Base-by-base conservation (phyloP, 2,888 invertebrate species). In the Mythimna lalbum region DNA sequence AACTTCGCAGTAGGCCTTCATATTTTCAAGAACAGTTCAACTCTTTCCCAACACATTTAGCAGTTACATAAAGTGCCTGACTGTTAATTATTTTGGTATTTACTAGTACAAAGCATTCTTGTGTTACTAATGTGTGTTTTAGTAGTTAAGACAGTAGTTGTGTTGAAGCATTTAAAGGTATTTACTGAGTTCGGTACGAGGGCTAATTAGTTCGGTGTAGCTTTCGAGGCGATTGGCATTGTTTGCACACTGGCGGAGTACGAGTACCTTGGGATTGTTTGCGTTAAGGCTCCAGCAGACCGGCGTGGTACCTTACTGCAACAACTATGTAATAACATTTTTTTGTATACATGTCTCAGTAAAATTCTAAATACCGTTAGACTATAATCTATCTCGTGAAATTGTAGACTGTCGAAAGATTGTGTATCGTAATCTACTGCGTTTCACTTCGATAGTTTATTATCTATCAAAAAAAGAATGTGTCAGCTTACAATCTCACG, bases 31-130 rank as follows among this genome's bases (percentile, higher is more conserved):
- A 53, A 19, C 39, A 50, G 14, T 50, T 19, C 4, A 33, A 10
- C 36, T 68, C 21, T 43, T 57, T 31, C 33, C 17, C 31, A 52
- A 23, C 33, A 9, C 17, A 69, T 43, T 57, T 59, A 69, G 23
- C 70, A 52, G n/a, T 33, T 17, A 43, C 43, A 43, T 33, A 33
- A 33, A 33, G 17, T 17, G n/a, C 23, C 17, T 5, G 31, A 33
- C 59, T 43, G 59, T 21, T 57, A 70, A 70, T 52, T 52, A 43
- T 33, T 70, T 59, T n/a, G 70, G 39, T 52, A 59, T 33, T 59
- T 59, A 33, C 23, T 52, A 21, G n/a, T 14, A 60, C 43, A 70
- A 70, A 52, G 70, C 31, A 23, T 19, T 52, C n/a, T 7, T 43
- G 23, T 70, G 23, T 43, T 43, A 9, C 43, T 12, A 43, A 39